Percentiles rank a stretch among this genome's conserved stretches.
Conservation (phyloP, 2,888 invertebrate species). For the Epistrophella euchroma region DNA sequence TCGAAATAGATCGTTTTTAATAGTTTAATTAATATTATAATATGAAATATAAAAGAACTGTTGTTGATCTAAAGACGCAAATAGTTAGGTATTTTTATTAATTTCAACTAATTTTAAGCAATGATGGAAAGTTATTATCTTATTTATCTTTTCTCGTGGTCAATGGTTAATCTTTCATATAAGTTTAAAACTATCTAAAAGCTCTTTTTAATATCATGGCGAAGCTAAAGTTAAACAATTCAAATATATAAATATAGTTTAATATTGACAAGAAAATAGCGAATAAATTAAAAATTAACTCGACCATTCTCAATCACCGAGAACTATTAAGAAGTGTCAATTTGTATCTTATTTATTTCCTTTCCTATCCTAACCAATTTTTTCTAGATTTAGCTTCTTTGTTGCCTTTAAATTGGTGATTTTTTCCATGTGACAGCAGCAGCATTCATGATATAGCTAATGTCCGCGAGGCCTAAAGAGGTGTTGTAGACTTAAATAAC, state of each 20-base stretch:
- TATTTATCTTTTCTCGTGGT: too few species aligned
- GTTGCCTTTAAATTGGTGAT: not conserved
- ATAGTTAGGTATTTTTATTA: too few species aligned
- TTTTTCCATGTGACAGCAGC: not conserved
- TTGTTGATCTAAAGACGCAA: too few species aligned
- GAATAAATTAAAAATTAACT: not conserved
- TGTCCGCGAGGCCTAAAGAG: not conserved
- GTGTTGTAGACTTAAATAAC: constrained; percentile 25
- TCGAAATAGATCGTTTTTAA: too few species aligned
- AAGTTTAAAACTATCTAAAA: not conserved
- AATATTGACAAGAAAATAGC: not conserved
- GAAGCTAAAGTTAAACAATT: not conserved
- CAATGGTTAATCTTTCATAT: too few species aligned
- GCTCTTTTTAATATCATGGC: not conserved
- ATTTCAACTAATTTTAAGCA: too few species aligned
- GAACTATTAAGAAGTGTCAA: constrained; percentile 5
- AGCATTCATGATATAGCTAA: not conserved
- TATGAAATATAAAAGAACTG: too few species aligned
- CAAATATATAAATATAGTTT: too few species aligned
- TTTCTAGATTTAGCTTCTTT: constrained; percentile 39
- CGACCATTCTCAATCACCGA: not conserved
- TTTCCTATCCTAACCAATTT: constrained; percentile 31
- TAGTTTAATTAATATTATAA: too few species aligned
- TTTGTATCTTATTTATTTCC: not conserved
- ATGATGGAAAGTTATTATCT: too few species aligned